Base-by-base conservation (phyloP, 1,140 invertebrate genomes). In the Drosophila ananassae region DNA sequence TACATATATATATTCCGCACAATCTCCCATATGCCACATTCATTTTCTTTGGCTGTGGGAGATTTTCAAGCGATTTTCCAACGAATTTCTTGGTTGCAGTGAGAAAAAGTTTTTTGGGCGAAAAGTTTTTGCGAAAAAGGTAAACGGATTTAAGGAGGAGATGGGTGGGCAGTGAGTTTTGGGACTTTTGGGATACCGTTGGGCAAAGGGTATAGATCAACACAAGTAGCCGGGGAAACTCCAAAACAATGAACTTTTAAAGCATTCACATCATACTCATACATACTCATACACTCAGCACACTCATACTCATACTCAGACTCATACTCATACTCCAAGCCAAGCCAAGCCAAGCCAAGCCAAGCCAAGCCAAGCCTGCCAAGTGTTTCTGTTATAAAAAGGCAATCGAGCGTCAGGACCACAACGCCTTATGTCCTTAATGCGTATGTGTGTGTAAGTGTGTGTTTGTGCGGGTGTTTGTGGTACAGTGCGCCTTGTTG, bases 361-460 rank as follows among this genome's bases (percentile, higher is more conserved):
- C 17, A 0, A 17, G 17, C 17, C 17, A 17, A 17, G 17, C 17
- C 17, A 17, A 17, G 17, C 34, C 62, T 37, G 50, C 55, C 73
- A 76, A 83, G 66, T 79, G 72, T 44, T 37, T 72, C 59, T 77
- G 67, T 74, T 85, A 72, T 80, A 72, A 81, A 80, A 76, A 81
- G 81, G 77, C 77, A 85, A 85, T 85, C 82, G 81, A 85, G 81
- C 81, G 74, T 69, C 58, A 81, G 68, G 46, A 67, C 47, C 44
- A 34, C 37, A 58, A 47, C 53, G 41, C 41, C 63, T 52, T 28
- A 51, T 68, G 68, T 47, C 62, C 73, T 60, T 68, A 46, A 77
- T 60, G 66, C 56, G 59, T 51, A 46, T 56, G 46, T 78, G 74
- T 57, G 51, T 56, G 39, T 30, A 30, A 44, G n/a, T n/a, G 46